Base-by-base conservation (phyloP, 2,888 invertebrate genomes). In the Eucera pruinosa region DNA sequence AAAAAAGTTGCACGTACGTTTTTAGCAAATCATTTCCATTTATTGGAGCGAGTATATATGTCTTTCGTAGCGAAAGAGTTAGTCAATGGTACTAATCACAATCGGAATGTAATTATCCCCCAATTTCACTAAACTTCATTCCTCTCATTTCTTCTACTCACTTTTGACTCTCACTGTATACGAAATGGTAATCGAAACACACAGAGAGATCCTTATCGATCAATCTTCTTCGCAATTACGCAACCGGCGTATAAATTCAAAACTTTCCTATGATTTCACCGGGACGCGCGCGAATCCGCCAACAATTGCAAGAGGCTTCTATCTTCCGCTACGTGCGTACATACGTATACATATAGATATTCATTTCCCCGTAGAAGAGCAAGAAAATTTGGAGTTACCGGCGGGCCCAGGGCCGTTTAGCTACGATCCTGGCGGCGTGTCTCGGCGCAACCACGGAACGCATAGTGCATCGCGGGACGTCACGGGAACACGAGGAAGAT, bases 361-460 rank as follows among this genome's bases (percentile, higher is more conserved):
- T n/a, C n/a, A n/a, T n/a, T n/a, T n/a, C n/a, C n/a, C n/a, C n/a
- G n/a, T 48, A 23, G 7, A n/a, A 13, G 0, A 15, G 30, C 2
- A 5, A 9, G 5, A 9, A 36, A 25, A 50, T 41, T 52, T 39
- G 2, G 15, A 0, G 9, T 50, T 18, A 2, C 23, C 13, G 4
- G 66, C 58, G 58, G 15, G 0, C 15, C 11, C 0, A 2, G 15
- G 5, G 4, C 6, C 36, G 1, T 20, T n/a, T n/a, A 23, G 47
- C 2, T 47, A 66, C 68, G 36, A 2, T 6, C 25, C 43, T 72
- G 69, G 11, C 50, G n/a, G 25, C 20, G 69, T 33, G 50, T 71
- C 50, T 50, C 57, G 25, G 57, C 57, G 50, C 20, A 58, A 43
- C 41, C 41, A 13, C 47, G 18, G 33, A 20, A 23, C 68, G 33